Evolutionary conservation across 2,888 invertebrate genomes (phyloP).

Genomic region (Brachynemurus nebulosus): DNA sequence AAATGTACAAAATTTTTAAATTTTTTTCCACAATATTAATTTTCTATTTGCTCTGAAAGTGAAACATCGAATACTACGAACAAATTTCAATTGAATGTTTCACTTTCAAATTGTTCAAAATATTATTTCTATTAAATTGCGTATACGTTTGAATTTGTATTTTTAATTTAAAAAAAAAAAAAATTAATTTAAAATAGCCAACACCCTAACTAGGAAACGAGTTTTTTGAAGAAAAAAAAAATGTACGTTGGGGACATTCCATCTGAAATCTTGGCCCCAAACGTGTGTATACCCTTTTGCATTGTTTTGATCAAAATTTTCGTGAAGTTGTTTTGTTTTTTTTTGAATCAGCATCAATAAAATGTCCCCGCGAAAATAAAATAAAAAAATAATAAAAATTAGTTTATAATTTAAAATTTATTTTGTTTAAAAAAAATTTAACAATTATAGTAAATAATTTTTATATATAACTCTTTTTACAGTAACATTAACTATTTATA

Average conservation of each 20-base stretch:
- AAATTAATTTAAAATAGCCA: conserved; percentile 1
- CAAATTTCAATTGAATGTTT: no score
- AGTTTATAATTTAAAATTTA: no score
- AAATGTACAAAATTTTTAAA: conserved; percentile 2
- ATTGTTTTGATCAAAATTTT: no score
- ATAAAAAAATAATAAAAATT: neutral
- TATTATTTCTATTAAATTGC: no score
- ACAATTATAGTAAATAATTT: no score
- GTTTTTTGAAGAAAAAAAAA: neutral
- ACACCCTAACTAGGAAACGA: neutral
- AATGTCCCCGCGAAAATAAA: neutral
- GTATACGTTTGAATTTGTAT: no score
- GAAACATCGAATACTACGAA: no score
- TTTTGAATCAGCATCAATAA: no score
- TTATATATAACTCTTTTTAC: neutral
- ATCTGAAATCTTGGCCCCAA: neutral
- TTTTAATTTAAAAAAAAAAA: no score
- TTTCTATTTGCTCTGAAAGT: neutral
- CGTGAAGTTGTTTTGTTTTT: neutral
- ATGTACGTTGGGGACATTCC: neutral
- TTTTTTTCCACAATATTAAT: neutral
- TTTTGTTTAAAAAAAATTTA: no score
- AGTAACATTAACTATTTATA: neutral
- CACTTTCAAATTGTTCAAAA: no score
- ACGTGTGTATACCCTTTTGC: no score